Percentiles rank a stretch among this genome's conserved stretches.
These are phyloP conservation scores for Coelinius sp. DNA, from an alignment of 2,888 invertebrate genomes.

Conservation along the genomic window DNA sequence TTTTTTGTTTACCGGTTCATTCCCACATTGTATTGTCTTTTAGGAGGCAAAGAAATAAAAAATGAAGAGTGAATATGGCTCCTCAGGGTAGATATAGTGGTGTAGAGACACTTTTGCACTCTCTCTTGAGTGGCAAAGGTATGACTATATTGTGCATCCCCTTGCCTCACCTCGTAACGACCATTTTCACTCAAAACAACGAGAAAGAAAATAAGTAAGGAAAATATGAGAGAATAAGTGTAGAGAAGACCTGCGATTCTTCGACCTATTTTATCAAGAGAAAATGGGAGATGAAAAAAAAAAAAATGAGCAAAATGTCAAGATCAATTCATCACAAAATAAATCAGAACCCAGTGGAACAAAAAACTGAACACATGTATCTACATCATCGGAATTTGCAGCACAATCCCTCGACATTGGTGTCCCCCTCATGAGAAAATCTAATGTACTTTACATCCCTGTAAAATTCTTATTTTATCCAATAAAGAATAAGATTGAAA, in stretches of 20 bases:
- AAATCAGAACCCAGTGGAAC: neutral
- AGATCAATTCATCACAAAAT: neutral
- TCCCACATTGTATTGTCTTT: neutral
- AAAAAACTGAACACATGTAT: neutral
- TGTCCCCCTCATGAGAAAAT: neutral
- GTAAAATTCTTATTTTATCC: constrained; percentile 13
- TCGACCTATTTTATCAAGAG: neutral
- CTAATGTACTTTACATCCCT: constrained; percentile 8
- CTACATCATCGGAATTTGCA: neutral
- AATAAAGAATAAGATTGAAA: constrained; percentile 22
- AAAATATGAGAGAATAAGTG: neutral
- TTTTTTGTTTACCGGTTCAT: neutral
- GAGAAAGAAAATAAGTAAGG: neutral
- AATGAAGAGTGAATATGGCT: constrained; percentile 36
- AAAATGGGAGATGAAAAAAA: neutral
- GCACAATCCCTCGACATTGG: neutral
- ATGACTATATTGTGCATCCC: neutral
- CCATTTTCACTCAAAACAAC: constrained; percentile 20
- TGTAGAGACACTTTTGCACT: constrained; percentile 30
- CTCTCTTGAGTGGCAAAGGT: constrained; percentile 35
- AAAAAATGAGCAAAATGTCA: neutral
- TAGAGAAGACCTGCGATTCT: neutral
- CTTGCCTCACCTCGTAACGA: constrained; percentile 24
- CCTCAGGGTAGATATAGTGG: constrained; percentile 27
- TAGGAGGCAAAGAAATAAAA: constrained; percentile 29